Conservation (phyloP, 2,797 vertebrate species). For the Octomys mimax region DNA sequence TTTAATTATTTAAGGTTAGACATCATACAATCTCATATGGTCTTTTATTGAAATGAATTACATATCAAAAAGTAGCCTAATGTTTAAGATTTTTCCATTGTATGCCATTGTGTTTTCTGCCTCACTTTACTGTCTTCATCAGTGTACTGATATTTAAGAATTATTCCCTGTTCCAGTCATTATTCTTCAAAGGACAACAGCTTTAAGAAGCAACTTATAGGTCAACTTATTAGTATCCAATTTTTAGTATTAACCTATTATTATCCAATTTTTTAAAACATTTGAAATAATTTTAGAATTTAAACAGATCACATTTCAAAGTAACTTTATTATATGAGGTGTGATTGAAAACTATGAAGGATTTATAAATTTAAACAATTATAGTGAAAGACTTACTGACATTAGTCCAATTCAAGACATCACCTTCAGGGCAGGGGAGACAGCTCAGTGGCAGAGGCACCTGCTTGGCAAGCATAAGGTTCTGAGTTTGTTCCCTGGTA, state of each 20-base stretch:
- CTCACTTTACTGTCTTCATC: not conserved
- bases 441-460: too few species aligned
- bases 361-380: not conserved
- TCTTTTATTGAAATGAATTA: constrained; percentile 2
- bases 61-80: not conserved
- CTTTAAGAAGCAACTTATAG: not conserved
- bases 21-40: not conserved
- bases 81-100: not conserved
- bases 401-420: not conserved
- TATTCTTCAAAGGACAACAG: not conserved
- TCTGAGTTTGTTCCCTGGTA: too few species aligned
- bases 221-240: not conserved
- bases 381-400: not conserved
- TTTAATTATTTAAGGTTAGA: not conserved
- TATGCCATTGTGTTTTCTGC: not conserved
- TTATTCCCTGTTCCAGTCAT: not conserved
- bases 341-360: not conserved
- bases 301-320: not conserved
- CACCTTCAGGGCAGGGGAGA: too few species aligned
- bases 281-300: not conserved
- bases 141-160: constrained; percentile 10
- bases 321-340: not conserved
- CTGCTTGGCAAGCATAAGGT: too few species aligned
- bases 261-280: not conserved
- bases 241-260: not conserved